Evolutionary conservation across 2,888 invertebrate genomes (phyloP).

Genomic region (Marasmarcha lunaedactyla): DNA sequence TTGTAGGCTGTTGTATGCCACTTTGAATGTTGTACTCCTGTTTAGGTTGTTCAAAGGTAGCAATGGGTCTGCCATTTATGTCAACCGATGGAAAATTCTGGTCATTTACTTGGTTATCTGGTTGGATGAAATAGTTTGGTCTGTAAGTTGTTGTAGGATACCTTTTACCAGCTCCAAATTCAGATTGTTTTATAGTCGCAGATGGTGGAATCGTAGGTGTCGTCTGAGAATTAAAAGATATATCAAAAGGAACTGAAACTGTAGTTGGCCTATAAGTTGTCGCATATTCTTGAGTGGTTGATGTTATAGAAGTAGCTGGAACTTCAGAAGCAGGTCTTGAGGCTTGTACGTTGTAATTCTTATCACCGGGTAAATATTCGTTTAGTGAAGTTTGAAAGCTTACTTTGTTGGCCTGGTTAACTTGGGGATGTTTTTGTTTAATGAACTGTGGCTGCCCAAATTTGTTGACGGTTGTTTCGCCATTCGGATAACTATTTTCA

Average conservation of each 20-base stretch:
- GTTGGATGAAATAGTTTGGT: slow-evolving; percentile 16
- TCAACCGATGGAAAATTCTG: slow-evolving; percentile 4
- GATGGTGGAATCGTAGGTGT: background rate
- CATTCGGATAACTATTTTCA: too few relatives aligned
- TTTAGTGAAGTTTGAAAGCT: too few relatives aligned
- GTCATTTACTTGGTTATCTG: background rate
- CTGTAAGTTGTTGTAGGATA: slow-evolving; percentile 20
- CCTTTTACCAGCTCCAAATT: background rate
- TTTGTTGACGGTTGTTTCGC: too few relatives aligned
- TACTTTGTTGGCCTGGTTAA: too few relatives aligned
- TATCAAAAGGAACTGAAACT: too few relatives aligned
- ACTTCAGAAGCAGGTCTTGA: background rate
- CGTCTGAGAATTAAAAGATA: too few relatives aligned
- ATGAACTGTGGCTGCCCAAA: too few relatives aligned
- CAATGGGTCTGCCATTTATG: slow-evolving; percentile 1
- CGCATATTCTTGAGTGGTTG: background rate
- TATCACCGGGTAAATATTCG: too few relatives aligned
- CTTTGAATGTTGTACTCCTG: too few relatives aligned
- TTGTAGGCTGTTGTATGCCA: too few relatives aligned
- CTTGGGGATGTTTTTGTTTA: too few relatives aligned
- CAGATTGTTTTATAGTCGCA: slow-evolving; percentile 5
- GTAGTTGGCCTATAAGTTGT: background rate
- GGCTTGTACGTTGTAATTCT: background rate
- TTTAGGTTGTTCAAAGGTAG: background rate
- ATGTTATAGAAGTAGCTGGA: background rate